Evolutionary conservation across 1,140 invertebrate genomes (phyloP).

Genomic region (Phortica variegata): DNA sequence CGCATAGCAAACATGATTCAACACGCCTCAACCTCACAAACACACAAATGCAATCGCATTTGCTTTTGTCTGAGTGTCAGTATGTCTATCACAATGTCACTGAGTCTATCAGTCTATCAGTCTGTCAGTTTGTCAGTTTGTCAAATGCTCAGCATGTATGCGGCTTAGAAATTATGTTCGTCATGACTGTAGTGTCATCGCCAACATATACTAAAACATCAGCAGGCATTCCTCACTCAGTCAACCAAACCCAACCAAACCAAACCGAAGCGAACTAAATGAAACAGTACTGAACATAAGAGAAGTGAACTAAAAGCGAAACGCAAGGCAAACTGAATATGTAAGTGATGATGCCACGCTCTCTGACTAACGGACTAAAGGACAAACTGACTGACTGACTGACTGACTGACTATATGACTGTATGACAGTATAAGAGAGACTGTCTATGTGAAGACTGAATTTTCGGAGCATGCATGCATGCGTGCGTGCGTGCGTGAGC

Average conservation of each 20-base stretch:
- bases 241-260: neutral
- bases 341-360: neutral
- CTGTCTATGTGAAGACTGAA: neutral
- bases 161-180: constrained; percentile 38
- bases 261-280: neutral
- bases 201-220: constrained; percentile 17
- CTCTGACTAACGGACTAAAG: neutral
- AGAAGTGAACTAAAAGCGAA: neutral
- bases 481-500: neutral
- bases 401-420: constrained; percentile 16
- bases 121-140: too few species aligned
- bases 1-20: constrained; percentile 25
- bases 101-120: neutral
- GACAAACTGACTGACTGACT: constrained; percentile 16
- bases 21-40: neutral
- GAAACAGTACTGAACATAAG: neutral
- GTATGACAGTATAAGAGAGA: constrained; percentile 21
- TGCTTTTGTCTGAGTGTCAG: too few species aligned
- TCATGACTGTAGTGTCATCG: constrained; percentile 30
- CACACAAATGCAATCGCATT: neutral
- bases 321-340: neutral
- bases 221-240: neutral
- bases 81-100: neutral
- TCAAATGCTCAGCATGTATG: constrained; percentile 30
- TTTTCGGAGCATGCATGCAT: too few species aligned